Conservation (phyloP, 2,113 vertebrate genomes). For the Xiphophorus hellerii region DNA sequence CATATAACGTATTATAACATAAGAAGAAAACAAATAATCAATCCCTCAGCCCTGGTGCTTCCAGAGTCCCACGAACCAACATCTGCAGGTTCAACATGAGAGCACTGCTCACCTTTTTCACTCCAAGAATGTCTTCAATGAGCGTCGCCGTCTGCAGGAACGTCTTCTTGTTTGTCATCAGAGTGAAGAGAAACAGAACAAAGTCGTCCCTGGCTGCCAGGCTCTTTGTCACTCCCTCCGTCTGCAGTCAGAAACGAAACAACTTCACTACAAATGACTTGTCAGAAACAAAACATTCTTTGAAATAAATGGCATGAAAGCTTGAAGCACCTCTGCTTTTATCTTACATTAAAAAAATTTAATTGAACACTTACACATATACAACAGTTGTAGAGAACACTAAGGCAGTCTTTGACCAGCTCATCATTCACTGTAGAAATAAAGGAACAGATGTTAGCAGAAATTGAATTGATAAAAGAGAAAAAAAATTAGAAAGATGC, state of each 20-base stretch:
- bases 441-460: constrained; percentile 12
- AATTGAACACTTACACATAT: constrained; percentile 89
- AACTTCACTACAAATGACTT: background rate
- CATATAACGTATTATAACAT: background rate
- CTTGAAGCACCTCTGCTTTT: background rate
- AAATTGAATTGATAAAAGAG: background rate
- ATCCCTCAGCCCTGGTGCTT: background rate
- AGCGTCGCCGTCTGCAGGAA: constrained; percentile 95
- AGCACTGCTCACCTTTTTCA: constrained; percentile 89
- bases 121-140: constrained; percentile 94
- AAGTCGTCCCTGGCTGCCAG: constrained; percentile 94
- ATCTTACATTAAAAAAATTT: background rate
- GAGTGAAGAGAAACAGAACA: constrained; percentile 92
- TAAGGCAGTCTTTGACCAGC: constrained; percentile 94
- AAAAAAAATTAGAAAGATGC: background rate
- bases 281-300: background rate
- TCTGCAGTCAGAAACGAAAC: constrained; percentile 72
- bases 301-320: background rate
- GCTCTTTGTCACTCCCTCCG: constrained; percentile 90
- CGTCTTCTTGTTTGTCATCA: constrained; percentile 97
- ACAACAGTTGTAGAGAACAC: constrained; percentile 95
- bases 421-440: constrained; percentile 89
- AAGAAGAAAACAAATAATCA: background rate
- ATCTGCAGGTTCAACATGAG: background rate
- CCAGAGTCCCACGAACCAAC: background rate